Percentiles rank a stretch among this genome's conserved stretches.
Evolutionary conservation across 2,113 vertebrate genomes (phyloP).

Genomic region (Oreocharis arfaki): DNA sequence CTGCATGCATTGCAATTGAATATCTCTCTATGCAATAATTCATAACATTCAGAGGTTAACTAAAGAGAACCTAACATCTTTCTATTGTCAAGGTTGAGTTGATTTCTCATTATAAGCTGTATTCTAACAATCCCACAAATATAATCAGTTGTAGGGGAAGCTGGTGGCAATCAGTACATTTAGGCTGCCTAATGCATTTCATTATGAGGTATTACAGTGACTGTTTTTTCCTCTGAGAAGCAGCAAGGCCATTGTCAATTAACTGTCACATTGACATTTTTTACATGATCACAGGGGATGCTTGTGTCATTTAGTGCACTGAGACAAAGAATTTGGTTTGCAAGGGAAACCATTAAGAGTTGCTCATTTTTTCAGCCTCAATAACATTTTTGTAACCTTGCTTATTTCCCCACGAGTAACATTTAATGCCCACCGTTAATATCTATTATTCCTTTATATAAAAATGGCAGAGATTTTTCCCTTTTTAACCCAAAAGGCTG

Average conservation of each 20-base stretch:
- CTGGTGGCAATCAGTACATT: background rate
- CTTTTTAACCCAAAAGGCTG: background rate
- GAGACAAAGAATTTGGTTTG: background rate
- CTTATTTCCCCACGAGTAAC: background rate
- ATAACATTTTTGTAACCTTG: background rate
- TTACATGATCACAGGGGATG: background rate
- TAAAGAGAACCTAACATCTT: slow-evolving; percentile 19
- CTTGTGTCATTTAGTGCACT: background rate
- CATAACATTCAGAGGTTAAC: slow-evolving; percentile 14
- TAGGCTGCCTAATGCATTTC: background rate
- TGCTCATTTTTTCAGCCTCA: background rate
- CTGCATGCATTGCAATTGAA: background rate
- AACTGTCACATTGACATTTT: background rate
- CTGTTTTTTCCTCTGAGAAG: background rate
- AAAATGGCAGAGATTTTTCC: background rate
- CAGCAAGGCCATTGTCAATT: background rate
- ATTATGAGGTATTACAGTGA: background rate
- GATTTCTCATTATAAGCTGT: slow-evolving; percentile 16
- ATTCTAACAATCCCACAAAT: background rate
- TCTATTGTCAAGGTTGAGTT: slow-evolving; percentile 7
- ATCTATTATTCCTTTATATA: background rate
- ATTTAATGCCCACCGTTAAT: background rate
- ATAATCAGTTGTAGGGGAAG: background rate
- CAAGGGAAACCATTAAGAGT: background rate
- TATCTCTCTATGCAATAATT: background rate